Evolutionary conservation across 2,113 vertebrate genomes (phyloP).

Genomic region (Siphamia tubifer): DNA sequence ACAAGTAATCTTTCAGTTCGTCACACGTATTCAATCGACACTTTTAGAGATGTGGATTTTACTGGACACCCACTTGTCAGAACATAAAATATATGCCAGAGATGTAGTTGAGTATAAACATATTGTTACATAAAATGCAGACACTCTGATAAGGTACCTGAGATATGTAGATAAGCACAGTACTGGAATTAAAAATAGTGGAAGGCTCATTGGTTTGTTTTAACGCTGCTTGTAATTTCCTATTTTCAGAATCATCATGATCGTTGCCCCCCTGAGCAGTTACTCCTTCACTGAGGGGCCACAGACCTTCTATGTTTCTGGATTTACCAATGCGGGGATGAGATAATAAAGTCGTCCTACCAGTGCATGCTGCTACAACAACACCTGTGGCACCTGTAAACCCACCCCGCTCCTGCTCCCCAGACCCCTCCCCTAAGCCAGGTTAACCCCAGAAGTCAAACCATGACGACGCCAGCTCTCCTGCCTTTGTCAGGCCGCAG

Average conservation of each 20-base stretch:
- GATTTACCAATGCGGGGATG: slow-evolving; percentile 61
- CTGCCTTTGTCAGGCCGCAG: slow-evolving; percentile 95
- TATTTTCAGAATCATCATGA: slow-evolving; percentile 65
- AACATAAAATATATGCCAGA: too few relatives aligned
- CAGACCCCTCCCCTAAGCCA: slow-evolving; percentile 2
- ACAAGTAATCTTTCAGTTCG: too few relatives aligned
- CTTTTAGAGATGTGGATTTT: too few relatives aligned
- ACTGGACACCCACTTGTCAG: too few relatives aligned
- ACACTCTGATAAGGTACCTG: too few relatives aligned
- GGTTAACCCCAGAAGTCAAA: slow-evolving; percentile 28
- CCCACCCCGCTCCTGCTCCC: neutral
- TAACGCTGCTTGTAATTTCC: neutral
- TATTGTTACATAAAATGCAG: too few relatives aligned
- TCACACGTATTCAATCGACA: too few relatives aligned
- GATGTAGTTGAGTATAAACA: too few relatives aligned
- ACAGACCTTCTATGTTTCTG: slow-evolving; percentile 27
- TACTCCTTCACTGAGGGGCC: slow-evolving; percentile 43
- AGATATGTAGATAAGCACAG: too few relatives aligned
- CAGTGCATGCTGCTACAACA: slow-evolving; percentile 59
- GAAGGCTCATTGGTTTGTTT: too few relatives aligned
- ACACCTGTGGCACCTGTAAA: slow-evolving; percentile 63
- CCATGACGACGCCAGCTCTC: slow-evolving; percentile 93
- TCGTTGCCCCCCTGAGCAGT: slow-evolving; percentile 34
- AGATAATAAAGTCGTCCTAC: slow-evolving; percentile 75
- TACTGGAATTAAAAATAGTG: too few relatives aligned